Evolutionary conservation across 2,113 vertebrate species (phyloP).

Genomic region (Progne subis): DNA sequence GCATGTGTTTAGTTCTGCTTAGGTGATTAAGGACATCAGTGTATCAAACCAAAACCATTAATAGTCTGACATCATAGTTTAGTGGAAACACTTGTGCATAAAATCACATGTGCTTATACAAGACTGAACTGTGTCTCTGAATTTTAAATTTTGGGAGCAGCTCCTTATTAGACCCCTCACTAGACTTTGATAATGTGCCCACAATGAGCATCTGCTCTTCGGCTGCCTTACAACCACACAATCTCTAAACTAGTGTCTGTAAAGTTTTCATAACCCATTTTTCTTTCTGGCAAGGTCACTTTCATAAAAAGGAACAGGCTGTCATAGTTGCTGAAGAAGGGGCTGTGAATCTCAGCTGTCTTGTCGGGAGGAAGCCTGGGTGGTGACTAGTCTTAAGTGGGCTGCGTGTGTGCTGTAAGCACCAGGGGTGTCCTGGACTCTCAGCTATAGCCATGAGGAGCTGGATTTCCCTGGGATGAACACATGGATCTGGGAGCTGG

Average conservation of each 20-base stretch:
- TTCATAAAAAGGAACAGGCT: not conserved
- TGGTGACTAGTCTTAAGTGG: not conserved
- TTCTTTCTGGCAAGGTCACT: not conserved
- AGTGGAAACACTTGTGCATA: not conserved
- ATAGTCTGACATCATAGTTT: not conserved
- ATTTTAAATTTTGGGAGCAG: not conserved
- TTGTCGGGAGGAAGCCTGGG: not conserved
- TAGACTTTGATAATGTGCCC: not conserved
- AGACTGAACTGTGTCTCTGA: not conserved
- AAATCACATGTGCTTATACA: not conserved
- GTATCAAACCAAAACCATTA: not conserved
- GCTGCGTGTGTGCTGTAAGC: not conserved
- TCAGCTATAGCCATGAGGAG: rapidly evolving
- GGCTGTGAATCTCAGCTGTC: not conserved
- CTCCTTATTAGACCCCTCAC: not conserved
- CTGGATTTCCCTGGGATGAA: not conserved
- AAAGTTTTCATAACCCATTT: not conserved
- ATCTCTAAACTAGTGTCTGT: not conserved
- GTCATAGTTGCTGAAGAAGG: not conserved
- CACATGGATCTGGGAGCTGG: not conserved
- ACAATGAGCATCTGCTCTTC: not conserved
- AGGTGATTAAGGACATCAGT: not conserved
- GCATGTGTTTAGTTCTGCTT: not conserved
- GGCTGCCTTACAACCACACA: not conserved
- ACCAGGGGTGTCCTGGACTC: not conserved